Evolutionary conservation across 2,797 vertebrate species (phyloP), one percentile per base, ranked within the genome.

Genomic region (Sebastes matsubarae): DNA sequence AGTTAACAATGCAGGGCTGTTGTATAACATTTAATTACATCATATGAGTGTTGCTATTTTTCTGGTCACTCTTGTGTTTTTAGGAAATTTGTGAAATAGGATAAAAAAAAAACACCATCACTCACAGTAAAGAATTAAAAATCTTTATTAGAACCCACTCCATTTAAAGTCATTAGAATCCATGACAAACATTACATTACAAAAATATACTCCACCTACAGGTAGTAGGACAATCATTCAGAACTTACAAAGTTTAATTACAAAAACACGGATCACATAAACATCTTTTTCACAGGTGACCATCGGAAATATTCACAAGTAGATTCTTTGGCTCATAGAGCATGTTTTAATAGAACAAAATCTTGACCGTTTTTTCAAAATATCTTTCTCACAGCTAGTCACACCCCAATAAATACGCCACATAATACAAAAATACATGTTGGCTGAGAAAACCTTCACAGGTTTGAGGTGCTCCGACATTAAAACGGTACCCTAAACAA

Each of bases 371-470:
- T 16, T 20, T 20, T 52, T 16, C 20, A 52, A 60, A 34, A 52
- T 3, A 34, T 38, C 30, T 32, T 60, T 64, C 75, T 81, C 59
- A 85, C 82, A 90, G 73, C 68, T 84, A 63, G 24, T 77, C 52
- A 87, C 80, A 81, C 18, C 25, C 67, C 81, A 88, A 93, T 93
- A 94, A 94, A 94, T 92, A 94, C 78, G 60, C 72, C 77, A 91
- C 74, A 91, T 60, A 83, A 80, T 93, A 94, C 87, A 95, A 95
- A 95, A 94, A 93, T 91, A 93, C 88, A 91, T 84, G 68, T 83
- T 88, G 88, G 85, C 85, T 68, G 78, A 55, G 69, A 87, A 68
- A 82, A 79, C 50, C 36, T 59, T 90, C 81, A 89, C 85, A 81
- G 88, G 84, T 82, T 69, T 86, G 77, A 89, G 72, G 84, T 61